Base-by-base conservation (phyloP, 30 jellyfish, hydroid and myxozoan species). In the Chironex yamaguchii region DNA sequence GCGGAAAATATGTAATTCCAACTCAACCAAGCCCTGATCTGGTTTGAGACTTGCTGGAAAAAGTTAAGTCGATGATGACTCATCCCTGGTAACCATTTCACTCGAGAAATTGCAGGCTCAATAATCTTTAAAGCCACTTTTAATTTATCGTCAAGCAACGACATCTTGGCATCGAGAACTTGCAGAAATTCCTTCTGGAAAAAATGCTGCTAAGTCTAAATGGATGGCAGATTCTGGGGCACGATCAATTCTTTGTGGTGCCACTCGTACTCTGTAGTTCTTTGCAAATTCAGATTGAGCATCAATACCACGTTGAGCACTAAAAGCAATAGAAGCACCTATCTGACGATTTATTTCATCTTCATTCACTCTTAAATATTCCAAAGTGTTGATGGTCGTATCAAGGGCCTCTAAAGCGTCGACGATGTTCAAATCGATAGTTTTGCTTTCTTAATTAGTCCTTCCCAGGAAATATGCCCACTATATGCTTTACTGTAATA, bases 211-310 rank as follows among this genome's bases (percentile, higher is more conserved):
- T 32, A 67, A 67, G 29, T 28, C 53, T 3, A 25, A 62, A 67
- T 67, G 53, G 33, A 66, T 27, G 53, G 81, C 81, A 67, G 42
- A 58, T 34, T 34, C 83, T 58, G 90, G 83, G 90, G 22, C 71
- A n/a, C 36, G 82, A 62, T 58, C 84, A 12, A 62, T 79, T 42
- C 90, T 62, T 62, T 32, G 70, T 79, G 90, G 83, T 34, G 71
- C 70, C 49, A 79, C 70, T 79, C 90, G 23, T 42, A 36, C 64
- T 79, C 82, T 79, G 90, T 58, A 82, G 82, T 79, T 66, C 71
- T 62, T 62, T 62, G 82, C 90, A 79, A 58, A 79, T 75, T 79
- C 90, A 58, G 81, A 58, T 35, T 79, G 72, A 30, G 81, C 90
- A 79, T 79, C 71, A 36, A 62, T 34, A 29, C 90, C 82, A 64